phyloP scores from a whole-genome alignment of 2,113 vertebrate species.

The Microtus pennsylvanicus region DNA sequence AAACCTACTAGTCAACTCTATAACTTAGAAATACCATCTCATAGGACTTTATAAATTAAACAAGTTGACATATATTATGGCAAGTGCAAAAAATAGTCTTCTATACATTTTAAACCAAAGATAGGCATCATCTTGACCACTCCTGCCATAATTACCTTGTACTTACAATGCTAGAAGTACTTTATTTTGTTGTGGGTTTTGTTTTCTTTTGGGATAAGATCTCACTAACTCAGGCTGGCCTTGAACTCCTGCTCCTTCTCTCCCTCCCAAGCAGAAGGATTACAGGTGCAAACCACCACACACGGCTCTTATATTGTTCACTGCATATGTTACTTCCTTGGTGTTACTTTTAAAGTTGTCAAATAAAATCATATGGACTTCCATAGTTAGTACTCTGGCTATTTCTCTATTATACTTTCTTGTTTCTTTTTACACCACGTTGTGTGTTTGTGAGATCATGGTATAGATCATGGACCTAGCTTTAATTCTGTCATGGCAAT shows the following conservation, averaged over 20 bases:
- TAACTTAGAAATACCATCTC: conserved; percentile 6
- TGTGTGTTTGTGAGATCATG: not conserved
- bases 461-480: not conserved
- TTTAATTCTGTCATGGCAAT: conserved; percentile 35
- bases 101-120: conserved; percentile 27
- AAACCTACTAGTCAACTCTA: not conserved
- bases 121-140: not conserved
- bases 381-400: not conserved
- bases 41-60: conserved; percentile 6
- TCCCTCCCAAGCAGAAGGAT: not conserved
- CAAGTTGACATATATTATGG: not conserved
- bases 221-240: not conserved
- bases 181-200: not conserved
- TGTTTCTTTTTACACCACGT: not conserved
- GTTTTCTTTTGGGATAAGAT: not conserved
- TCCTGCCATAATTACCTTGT: not conserved
- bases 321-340: conserved; percentile 35
- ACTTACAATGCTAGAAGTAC: not conserved
- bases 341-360: conserved; percentile 1
- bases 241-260: not conserved
- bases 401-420: not conserved
- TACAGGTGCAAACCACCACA: not conserved
- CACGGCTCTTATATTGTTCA: not conserved
- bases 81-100: conserved; percentile 15
- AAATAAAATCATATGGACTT: conserved; percentile 23